phyloP scores from a whole-genome alignment of 2,113 vertebrate species.

The Dermatemys mawii region DNA sequence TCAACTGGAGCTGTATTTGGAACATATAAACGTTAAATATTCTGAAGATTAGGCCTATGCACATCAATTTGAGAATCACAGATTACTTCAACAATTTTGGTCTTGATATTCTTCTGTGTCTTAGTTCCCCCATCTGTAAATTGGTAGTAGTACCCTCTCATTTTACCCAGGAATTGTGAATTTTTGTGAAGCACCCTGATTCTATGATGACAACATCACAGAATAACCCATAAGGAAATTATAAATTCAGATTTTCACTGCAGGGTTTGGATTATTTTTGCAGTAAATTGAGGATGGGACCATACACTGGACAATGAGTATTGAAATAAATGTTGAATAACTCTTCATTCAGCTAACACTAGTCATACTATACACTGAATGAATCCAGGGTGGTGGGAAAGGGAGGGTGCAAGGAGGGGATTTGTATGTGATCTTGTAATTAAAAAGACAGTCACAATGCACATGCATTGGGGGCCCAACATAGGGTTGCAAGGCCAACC shows the following conservation, averaged over 20 bases:
- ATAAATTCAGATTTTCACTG: background rate
- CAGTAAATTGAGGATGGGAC: background rate
- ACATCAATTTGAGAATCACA: background rate
- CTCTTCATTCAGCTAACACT: background rate
- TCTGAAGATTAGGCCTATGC: background rate
- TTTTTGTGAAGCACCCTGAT: background rate
- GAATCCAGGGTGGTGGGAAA: background rate
- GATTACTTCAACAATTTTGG: background rate
- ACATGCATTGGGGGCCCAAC: background rate
- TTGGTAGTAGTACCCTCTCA: background rate
- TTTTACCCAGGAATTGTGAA: background rate
- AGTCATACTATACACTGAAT: background rate
- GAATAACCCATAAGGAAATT: background rate
- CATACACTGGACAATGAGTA: background rate
- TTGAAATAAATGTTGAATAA: background rate
- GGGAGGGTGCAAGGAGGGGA: no score
- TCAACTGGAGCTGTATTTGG: background rate
- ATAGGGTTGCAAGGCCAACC: background rate
- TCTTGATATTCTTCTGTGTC: background rate
- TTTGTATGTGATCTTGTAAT: background rate
- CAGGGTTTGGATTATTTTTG: background rate
- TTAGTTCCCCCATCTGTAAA: background rate
- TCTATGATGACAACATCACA: background rate
- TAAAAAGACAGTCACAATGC: background rate
- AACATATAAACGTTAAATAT: background rate